Evolutionary conservation across 2,888 invertebrate species (phyloP), one percentile per base, ranked within the genome.

Genomic region (Hecatera dysodea): DNA sequence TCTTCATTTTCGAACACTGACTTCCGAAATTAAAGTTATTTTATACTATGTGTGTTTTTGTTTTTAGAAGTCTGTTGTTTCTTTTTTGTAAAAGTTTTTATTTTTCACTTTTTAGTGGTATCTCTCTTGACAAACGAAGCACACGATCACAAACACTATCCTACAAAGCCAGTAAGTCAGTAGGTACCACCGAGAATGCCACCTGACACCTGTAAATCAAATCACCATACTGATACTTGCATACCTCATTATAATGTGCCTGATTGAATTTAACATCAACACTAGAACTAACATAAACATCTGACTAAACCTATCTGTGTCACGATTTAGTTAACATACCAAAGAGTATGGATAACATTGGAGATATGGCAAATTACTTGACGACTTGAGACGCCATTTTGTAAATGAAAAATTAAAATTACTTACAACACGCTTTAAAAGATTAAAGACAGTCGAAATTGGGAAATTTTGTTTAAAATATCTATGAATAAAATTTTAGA

Each of bases 181-280:
- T 44, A 36, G 0, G 42, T 44, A 36, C 36, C 27, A 29, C 19
- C 9, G 48, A 33, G 53, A 62, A 61, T 56, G 44, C 52, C 71
- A 79, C 72, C 67, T 81, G 78, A 81, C 78, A 78, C 81, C 72
- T 72, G 78, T 78, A 15, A 27, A n/a, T 60, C n/a, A 48, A 65
- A 72, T 65, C 64, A 80, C n/a, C 70, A 81, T 75, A 57, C 53
- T 42, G 50, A 64, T 53, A 46, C 63, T 65, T 42, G 71, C 61
- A 81, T 67, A 62, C 56, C 67, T 67, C 63, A 79, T 81, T 77
- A 64, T 22, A 62, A 59, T 17, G 53, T 61, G 57, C 64, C 62
- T 50, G 46, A 81, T 75, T 68, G 65, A 68, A 59, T 65, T 80
- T 33, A 55, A 27, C 69, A 61, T 75, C 57, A 62, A 24, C 63